phyloP scores from a whole-genome alignment of 2,888 invertebrate species.

The Noctua pronuba region DNA sequence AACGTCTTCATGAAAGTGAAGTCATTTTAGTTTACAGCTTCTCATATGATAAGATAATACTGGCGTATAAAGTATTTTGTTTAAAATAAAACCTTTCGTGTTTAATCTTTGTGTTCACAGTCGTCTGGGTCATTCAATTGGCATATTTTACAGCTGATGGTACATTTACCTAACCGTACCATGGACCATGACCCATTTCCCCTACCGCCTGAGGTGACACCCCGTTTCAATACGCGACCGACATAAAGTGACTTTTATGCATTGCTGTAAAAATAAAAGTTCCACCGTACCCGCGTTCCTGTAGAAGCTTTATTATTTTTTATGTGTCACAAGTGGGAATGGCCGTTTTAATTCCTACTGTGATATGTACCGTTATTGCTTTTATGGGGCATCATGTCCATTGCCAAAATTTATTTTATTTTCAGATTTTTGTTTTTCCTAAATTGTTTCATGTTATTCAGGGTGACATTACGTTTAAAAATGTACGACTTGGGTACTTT shows the following conservation, averaged over 20 bases:
- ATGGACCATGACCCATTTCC: conserved; percentile 85
- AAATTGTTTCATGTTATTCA: conserved; percentile 27
- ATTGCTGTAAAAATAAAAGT: conserved; percentile 76
- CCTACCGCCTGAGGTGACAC: conserved; percentile 74
- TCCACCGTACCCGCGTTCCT: conserved; percentile 61
- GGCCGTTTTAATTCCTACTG: conserved; percentile 56
- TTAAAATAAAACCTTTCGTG: not conserved
- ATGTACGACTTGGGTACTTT: not conserved
- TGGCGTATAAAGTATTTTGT: not conserved
- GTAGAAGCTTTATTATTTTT: conserved; percentile 69
- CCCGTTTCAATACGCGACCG: conserved; percentile 76
- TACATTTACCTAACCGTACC: conserved; percentile 72
- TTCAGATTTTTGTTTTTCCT: conserved; percentile 29
- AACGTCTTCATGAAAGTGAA: conserved; percentile 18
- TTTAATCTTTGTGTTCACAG: not conserved
- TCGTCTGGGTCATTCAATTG: conserved; percentile 17
- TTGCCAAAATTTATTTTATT: conserved; percentile 39
- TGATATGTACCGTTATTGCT: conserved; percentile 59
- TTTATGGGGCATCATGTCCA: conserved; percentile 46
- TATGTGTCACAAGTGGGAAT: conserved; percentile 61
- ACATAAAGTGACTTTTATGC: conserved; percentile 75
- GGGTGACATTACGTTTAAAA: conserved; percentile 3
- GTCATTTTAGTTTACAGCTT: conserved; percentile 6
- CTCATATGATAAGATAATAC: conserved; percentile 12
- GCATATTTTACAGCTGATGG: conserved; percentile 48